Evolutionary conservation across 2,113 vertebrate genomes (phyloP).

Genomic region (Ciconia stormi): DNA sequence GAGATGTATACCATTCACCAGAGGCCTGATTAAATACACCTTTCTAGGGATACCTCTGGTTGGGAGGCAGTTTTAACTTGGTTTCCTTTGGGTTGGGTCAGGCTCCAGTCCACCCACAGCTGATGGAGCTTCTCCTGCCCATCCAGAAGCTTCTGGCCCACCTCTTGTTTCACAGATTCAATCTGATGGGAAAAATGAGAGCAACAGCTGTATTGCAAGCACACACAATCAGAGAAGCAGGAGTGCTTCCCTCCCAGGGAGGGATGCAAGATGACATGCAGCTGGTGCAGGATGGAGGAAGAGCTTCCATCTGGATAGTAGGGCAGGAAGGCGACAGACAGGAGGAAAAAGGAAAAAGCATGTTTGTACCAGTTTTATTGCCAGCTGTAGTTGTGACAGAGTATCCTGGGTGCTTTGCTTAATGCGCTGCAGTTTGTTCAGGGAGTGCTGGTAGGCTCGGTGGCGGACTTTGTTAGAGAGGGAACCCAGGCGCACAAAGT

Average conservation of each 20-base stretch:
- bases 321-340: neutral
- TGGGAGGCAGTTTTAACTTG: slow-evolving; percentile 12
- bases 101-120: slow-evolving; percentile 85
- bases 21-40: neutral
- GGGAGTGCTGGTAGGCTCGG: slow-evolving; percentile 82
- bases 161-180: slow-evolving; percentile 72
- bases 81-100: slow-evolving; percentile 62
- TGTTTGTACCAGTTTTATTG: slow-evolving; percentile 82
- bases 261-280: slow-evolving; percentile 6
- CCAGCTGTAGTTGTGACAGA: slow-evolving; percentile 80
- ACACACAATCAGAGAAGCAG: neutral
- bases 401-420: slow-evolving; percentile 72
- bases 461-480: slow-evolving; percentile 81
- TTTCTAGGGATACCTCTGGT: slow-evolving; percentile 56
- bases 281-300: neutral
- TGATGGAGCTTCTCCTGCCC: slow-evolving; percentile 83
- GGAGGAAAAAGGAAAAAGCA: neutral
- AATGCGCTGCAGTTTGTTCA: slow-evolving; percentile 76
- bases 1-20: neutral
- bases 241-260: neutral
- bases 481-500: slow-evolving; percentile 91
- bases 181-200: slow-evolving; percentile 50
- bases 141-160: slow-evolving; percentile 79
- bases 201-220: neutral
- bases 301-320: neutral